Conservation (phyloP, 2,888 invertebrate genomes). For the Xestoiulus laeticollis region DNA sequence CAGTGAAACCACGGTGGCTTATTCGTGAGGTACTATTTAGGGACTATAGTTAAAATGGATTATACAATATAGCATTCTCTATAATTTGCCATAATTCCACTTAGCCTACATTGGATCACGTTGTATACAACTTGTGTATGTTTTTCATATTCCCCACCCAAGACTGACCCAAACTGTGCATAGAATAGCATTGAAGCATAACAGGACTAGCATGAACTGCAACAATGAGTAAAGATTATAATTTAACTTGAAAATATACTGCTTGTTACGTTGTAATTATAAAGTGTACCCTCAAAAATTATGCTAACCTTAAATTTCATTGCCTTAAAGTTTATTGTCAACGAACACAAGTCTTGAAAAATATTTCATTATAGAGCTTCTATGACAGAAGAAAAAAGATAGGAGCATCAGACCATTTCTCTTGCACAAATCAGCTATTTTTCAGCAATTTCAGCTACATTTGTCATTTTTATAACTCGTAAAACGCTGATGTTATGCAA, state of each 20-base stretch:
- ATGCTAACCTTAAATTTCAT: slow-evolving; percentile 8
- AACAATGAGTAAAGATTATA: not conserved
- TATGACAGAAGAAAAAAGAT: not conserved
- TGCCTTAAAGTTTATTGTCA: not conserved
- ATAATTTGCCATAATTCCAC: slow-evolving; percentile 30
- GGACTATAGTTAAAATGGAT: slow-evolving; percentile 11
- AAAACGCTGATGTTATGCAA: not conserved
- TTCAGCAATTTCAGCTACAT: no score
- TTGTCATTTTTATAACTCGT: not conserved
- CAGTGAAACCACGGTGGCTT: slow-evolving; percentile 31
- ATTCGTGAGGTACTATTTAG: slow-evolving; percentile 27
- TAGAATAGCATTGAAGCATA: not conserved
- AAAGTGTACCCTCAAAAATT: not conserved
- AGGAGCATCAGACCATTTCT: no score
- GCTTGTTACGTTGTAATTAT: not conserved
- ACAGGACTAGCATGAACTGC: not conserved
- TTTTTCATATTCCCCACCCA: slow-evolving; percentile 10
- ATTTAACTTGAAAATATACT: slow-evolving; percentile 6
- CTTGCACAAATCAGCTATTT: no score
- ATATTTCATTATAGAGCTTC: not conserved
- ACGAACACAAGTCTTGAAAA: not conserved
- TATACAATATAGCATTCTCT: not conserved
- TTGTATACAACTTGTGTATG: not conserved
- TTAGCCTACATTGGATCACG: not conserved
- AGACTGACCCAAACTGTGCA: not conserved